Conservation (phyloP, 1,140 invertebrate species). For the Ostrea edulis region DNA sequence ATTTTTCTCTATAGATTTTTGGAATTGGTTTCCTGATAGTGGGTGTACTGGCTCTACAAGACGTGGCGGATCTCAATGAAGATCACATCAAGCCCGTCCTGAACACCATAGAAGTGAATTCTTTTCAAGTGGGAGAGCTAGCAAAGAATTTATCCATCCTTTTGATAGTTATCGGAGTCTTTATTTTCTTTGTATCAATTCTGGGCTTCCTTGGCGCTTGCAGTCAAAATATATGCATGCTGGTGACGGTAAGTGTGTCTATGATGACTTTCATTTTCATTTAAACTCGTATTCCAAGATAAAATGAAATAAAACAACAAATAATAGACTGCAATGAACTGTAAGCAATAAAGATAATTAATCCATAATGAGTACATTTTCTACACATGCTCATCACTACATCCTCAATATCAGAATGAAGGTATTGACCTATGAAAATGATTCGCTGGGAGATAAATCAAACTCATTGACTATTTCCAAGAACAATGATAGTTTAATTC, state of each 20-base stretch:
- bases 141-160: slow-evolving; percentile 9
- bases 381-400: too few relatives aligned
- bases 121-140: background rate
- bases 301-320: too few relatives aligned
- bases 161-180: slow-evolving; percentile 27
- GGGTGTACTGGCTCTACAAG: background rate
- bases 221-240: slow-evolving; percentile 45
- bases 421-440: too few relatives aligned
- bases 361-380: too few relatives aligned
- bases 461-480: too few relatives aligned
- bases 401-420: too few relatives aligned
- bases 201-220: slow-evolving; percentile 40
- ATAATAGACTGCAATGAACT: too few relatives aligned
- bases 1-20: slow-evolving; percentile 15
- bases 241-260: slow-evolving; percentile 12
- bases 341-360: too few relatives aligned
- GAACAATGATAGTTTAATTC: too few relatives aligned
- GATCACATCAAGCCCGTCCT: slow-evolving; percentile 40
- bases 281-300: too few relatives aligned
- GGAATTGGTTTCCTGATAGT: slow-evolving; percentile 23
- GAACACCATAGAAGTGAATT: background rate
- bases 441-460: too few relatives aligned
- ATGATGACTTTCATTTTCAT: too few relatives aligned
- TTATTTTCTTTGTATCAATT: slow-evolving; percentile 22
- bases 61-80: slow-evolving; percentile 5